phyloP scores from a whole-genome alignment of 2,888 invertebrate genomes.

The Allolobophora icterica region DNA sequence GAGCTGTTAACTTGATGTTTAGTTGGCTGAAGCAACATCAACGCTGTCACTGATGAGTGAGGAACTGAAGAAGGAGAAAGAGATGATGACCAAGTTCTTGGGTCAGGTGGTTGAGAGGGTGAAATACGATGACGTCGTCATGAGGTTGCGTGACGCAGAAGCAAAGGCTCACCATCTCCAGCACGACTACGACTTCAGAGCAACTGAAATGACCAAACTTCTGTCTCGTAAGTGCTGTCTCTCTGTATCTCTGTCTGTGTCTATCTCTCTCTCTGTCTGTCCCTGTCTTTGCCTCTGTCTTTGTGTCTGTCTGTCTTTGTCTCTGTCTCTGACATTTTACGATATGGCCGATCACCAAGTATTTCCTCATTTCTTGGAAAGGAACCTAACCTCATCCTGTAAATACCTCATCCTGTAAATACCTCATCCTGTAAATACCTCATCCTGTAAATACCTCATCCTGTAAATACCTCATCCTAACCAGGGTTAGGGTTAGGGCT shows the following conservation, averaged over 20 bases:
- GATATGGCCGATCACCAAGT: no score
- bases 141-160: neutral
- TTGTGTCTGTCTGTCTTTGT: no score
- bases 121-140: neutral
- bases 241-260: neutral
- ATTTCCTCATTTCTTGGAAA: no score
- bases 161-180: constrained; percentile 1
- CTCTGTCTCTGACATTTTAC: no score
- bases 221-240: neutral
- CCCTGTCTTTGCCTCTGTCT: neutral
- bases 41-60: neutral
- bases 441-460: no score
- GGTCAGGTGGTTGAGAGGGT: neutral
- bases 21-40: neutral
- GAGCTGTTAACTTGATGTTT: neutral
- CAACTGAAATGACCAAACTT: neutral
- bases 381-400: no score
- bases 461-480: no score
- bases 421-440: no score
- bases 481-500: no score
- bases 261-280: neutral
- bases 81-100: neutral
- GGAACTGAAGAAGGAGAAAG: neutral
- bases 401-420: no score
- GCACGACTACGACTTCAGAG: neutral